Base-by-base conservation (phyloP, 2,113 vertebrate species). In the Pavo muticus region DNA sequence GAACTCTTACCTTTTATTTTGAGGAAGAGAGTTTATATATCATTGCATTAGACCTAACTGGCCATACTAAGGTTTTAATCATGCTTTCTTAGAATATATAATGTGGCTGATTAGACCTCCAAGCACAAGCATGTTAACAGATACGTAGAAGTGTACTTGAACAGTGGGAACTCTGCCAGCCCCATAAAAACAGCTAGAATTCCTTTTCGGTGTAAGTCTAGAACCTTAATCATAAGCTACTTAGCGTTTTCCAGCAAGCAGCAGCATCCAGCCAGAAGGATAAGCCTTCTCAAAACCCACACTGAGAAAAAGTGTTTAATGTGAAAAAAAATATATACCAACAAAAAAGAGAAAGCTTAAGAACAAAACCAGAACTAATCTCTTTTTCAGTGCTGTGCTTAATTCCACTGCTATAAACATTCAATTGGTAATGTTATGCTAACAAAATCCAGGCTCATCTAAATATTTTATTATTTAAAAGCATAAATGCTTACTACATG, bases 391-490 rank as follows among this genome's bases (percentile, higher is more conserved):
- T 9, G 15, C 19, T 57, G 24, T 67, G 25, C 37, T 69, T 77
- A 73, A 73, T 27, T 27, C 20, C 32, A 57, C 29, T 52, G 44
- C 48, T 54, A 77, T 35, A 70, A 81, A 67, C 76, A 40, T 23
- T 74, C 3, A 56, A 19, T 1, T 44, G 1, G 15, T 35, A 84
- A 84, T 6, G 24, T 54, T 44, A 77, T 37, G 70, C n/a, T 81
- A 87, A 77, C 45, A 74, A 74, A 92, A 81, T 59, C 37, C 56
- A 74, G 30, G 13, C 29, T 67, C 50, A 91, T 63, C 65, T 59
- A 74, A 89, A 59, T 71, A 89, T 61, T 88, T 76, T n/a, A 23
- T 61, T 76, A 92, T 72, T 69, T 76, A 57, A 89, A 91, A 30
- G 59, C 25, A 52, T 32, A 47, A 35, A 79, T 32, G 50, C 27